phyloP scores from a whole-genome alignment of 2,888 invertebrate genomes.

The Nephrotoma flavescens region DNA sequence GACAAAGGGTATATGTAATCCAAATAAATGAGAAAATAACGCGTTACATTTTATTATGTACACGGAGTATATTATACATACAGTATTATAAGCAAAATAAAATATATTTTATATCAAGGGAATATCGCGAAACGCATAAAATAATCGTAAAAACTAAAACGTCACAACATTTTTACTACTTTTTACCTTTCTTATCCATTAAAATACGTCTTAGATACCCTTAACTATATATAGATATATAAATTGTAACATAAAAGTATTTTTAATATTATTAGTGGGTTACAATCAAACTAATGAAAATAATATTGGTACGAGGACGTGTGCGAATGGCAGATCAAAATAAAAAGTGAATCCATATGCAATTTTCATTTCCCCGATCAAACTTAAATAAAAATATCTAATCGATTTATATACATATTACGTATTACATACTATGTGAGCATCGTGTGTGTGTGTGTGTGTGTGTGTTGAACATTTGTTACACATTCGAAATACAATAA shows the following conservation, averaged over 20 bases:
- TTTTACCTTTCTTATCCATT: not conserved
- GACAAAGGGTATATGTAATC: not conserved
- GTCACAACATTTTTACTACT: not conserved
- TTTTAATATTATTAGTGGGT: not conserved
- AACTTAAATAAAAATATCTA: not conserved
- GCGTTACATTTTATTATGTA: not conserved
- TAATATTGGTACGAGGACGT: not conserved
- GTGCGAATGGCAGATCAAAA: not conserved
- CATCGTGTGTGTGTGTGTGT: not conserved
- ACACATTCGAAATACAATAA: not conserved
- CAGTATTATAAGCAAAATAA: not conserved
- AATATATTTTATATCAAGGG: not conserved
- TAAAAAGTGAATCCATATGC: not conserved
- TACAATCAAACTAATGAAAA: not conserved
- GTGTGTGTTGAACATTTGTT: not conserved
- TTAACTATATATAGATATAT: not conserved
- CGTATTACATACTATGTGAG: not conserved
- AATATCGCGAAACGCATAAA: slow-evolving; percentile 1
- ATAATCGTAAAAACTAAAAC: not conserved
- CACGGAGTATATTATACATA: not conserved
- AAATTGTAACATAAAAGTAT: not conserved
- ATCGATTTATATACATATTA: not conserved
- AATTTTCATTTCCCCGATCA: not conserved
- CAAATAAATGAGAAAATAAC: not conserved
- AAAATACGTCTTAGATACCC: not conserved